Evolutionary conservation across 2,888 invertebrate genomes (phyloP).

Genomic region (Nephrotoma flavescens): DNA sequence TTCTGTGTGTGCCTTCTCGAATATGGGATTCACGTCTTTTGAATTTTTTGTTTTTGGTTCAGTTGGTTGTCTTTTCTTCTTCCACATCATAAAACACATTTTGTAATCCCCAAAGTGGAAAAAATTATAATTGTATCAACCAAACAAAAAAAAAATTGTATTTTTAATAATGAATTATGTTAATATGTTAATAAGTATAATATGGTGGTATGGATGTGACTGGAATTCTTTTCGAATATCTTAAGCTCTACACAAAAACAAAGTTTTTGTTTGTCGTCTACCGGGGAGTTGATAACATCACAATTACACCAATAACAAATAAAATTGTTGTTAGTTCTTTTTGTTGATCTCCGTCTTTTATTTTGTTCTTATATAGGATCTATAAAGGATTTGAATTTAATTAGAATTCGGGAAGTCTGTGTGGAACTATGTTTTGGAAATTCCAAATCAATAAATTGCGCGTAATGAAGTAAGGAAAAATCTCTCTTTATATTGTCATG

Average conservation of each 20-base stretch:
- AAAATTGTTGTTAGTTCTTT: background rate
- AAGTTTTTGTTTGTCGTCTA: background rate
- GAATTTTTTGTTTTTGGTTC: background rate
- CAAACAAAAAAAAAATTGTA: background rate
- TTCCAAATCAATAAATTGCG: background rate
- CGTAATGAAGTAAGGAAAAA: background rate
- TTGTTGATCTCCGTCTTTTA: background rate
- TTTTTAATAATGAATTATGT: background rate
- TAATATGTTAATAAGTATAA: background rate
- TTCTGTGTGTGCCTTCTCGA: background rate
- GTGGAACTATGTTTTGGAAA: background rate
- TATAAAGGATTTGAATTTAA: background rate
- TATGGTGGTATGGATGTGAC: background rate
- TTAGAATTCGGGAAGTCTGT: background rate
- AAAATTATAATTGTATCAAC: background rate
- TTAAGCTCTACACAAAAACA: background rate
- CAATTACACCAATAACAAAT: background rate
- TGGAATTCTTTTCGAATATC: background rate
- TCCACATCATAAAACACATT: background rate
- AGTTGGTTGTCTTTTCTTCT: background rate
- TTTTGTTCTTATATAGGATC: background rate
- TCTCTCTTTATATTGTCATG: background rate
- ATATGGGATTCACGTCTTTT: background rate
- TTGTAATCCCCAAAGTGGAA: background rate
- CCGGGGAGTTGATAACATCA: background rate